These are phyloP conservation scores for Slavum lentiscoides DNA, from an alignment of 2,888 invertebrate species.

Conservation along the genomic window DNA sequence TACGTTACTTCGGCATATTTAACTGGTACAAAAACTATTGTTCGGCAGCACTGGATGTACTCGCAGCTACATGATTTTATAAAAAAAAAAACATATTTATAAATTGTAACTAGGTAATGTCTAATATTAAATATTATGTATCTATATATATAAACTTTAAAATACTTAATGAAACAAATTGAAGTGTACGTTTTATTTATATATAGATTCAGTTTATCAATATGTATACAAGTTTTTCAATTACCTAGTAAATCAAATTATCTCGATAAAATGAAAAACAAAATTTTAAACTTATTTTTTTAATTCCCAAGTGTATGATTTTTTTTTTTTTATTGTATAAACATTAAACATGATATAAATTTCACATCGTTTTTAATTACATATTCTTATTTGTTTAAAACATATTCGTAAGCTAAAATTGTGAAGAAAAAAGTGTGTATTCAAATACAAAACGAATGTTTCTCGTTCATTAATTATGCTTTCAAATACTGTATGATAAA, in stretches of 20 bases:
- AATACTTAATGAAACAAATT: neutral
- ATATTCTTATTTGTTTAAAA: slow-evolving; percentile 16
- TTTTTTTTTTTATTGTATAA: slow-evolving; percentile 17
- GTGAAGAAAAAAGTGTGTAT: neutral
- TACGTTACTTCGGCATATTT: too few species aligned
- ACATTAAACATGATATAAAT: neutral
- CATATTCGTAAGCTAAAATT: neutral
- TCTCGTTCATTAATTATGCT: neutral
- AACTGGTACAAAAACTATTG: too few species aligned
- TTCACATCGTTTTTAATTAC: neutral
- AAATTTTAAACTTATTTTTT: neutral
- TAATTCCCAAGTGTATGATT: neutral
- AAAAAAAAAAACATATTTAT: neutral
- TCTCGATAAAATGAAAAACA: neutral
- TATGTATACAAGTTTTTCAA: neutral
- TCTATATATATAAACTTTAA: neutral
- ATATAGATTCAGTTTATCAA: neutral
- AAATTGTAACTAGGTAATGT: neutral
- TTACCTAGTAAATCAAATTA: neutral
- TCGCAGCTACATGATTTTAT: neutral
- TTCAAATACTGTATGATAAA: slow-evolving; percentile 36
- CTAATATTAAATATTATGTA: slow-evolving; percentile 6
- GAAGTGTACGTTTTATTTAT: neutral
- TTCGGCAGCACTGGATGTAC: neutral
- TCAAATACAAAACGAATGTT: neutral